A percentile compares a stretch with the other conserved stretches of the same genome.
phyloP scores from a whole-genome alignment of 1,140 invertebrate genomes.

The Drosophila nannoptera region DNA sequence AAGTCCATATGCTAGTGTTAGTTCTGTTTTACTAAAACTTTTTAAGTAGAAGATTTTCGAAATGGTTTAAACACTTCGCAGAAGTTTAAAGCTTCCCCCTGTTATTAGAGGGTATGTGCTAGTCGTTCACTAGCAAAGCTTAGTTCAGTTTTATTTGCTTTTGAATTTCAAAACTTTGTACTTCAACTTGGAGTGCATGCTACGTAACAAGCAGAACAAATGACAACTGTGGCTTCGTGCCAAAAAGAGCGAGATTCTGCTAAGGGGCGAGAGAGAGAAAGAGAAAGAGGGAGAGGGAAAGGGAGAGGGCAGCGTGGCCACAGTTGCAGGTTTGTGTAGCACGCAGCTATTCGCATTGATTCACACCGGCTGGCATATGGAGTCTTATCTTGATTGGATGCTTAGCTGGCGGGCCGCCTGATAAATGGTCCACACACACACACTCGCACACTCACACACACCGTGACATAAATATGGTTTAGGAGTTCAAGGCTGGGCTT shows the following conservation, averaged over 20 bases:
- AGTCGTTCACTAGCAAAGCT: neutral
- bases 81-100: neutral
- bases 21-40: neutral
- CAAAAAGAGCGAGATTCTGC: conserved; percentile 3
- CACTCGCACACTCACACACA: neutral
- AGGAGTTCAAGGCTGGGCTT: conserved; percentile 57
- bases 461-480: conserved; percentile 61
- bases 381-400: conserved; percentile 63
- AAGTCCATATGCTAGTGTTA: neutral
- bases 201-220: conserved; percentile 46
- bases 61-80: neutral
- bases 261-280: neutral
- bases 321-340: conserved; percentile 50
- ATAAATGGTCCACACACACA: conserved; percentile 56
- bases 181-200: conserved; percentile 69
- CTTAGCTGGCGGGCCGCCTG: conserved; percentile 51
- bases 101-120: neutral
- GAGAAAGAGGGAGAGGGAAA: conserved; percentile 1
- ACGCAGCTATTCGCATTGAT: conserved; percentile 66
- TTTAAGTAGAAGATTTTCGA: neutral
- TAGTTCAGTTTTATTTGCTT: conserved; percentile 32
- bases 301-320: conserved; percentile 19
- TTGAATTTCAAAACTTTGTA: conserved; percentile 63
- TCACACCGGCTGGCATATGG: conserved; percentile 58
- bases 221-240: conserved; percentile 12